Evolutionary conservation across 2,113 vertebrate genomes (phyloP).

Genomic region (Desmodus rotundus): DNA sequence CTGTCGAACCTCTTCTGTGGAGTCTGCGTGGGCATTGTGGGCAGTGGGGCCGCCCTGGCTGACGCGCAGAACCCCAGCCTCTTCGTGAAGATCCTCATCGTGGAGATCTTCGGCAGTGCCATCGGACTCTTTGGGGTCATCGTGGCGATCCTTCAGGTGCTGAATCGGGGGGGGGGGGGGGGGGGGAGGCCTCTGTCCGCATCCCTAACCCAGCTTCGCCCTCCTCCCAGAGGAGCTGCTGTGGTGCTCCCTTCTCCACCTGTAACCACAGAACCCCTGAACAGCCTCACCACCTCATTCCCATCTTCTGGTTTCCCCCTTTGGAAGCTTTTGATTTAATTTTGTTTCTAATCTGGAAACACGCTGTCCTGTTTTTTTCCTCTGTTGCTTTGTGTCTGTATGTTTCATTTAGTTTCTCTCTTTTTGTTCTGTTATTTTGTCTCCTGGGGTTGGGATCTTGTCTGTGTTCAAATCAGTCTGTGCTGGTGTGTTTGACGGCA

Average conservation of each 20-base stretch:
- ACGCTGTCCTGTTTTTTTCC: background rate
- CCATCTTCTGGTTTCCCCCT: background rate
- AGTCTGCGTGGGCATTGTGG: constrained; percentile 97
- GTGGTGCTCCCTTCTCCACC: background rate
- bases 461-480: background rate
- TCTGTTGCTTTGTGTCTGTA: background rate
- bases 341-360: background rate
- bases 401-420: background rate
- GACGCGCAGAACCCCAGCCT: constrained; percentile 97
- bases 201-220: background rate
- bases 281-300: background rate
- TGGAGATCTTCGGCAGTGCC: constrained; percentile 99
- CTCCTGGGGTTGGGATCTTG: background rate
- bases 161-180: background rate
- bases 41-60: constrained; percentile 96
- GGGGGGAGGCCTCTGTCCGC: background rate
- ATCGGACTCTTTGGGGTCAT: constrained; percentile 98
- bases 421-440: background rate
- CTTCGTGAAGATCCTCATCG: constrained; percentile 98
- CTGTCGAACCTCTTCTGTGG: constrained; percentile 99
- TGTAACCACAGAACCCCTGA: background rate
- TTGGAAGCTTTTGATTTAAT: background rate
- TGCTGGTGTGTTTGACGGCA: background rate
- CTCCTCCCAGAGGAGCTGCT: background rate
- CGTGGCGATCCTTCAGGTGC: constrained; percentile 98